Conservation (phyloP, 1,140 invertebrate genomes). For the Cydia pomonella region DNA sequence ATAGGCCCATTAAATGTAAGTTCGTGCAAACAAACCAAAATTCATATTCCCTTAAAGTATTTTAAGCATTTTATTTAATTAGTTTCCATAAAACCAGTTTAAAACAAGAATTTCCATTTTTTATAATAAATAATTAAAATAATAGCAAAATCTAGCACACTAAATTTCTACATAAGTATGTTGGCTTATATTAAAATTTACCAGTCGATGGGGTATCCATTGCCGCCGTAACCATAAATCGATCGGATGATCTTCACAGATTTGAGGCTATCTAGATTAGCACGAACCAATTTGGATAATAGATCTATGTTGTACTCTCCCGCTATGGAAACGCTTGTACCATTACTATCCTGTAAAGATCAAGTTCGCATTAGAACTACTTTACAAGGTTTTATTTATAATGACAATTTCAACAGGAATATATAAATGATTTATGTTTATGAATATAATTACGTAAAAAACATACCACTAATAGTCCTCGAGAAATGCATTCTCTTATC, state of each 20-base stretch:
- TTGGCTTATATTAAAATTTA: conserved; percentile 44
- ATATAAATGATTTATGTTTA: not conserved
- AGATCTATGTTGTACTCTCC: conserved; percentile 63
- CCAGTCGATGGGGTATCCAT: conserved; percentile 53
- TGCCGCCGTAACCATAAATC: conserved; percentile 61
- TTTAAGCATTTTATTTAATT: too few relatives aligned
- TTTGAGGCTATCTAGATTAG: conserved; percentile 60
- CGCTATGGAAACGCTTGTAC: conserved; percentile 54
- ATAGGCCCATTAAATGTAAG: too few relatives aligned
- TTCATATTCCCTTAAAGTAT: too few relatives aligned
- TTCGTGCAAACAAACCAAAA: too few relatives aligned
- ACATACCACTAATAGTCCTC: conserved; percentile 64
- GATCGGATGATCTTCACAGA: conserved; percentile 61
- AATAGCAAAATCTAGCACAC: not conserved
- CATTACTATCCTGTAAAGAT: conserved; percentile 55
- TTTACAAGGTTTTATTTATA: too few relatives aligned
- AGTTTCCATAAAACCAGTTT: too few relatives aligned
- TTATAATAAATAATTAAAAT: not conserved
- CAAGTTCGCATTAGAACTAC: not conserved
- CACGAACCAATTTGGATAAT: conserved; percentile 61
- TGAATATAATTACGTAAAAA: conserved; percentile 14
- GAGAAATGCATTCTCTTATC: conserved; percentile 65
- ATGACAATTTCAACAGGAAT: too few relatives aligned
- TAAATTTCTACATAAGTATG: not conserved
- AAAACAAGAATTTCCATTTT: too few relatives aligned